phyloP scores from a whole-genome alignment of 2,888 invertebrate species.

The Drosophila conformis region DNA sequence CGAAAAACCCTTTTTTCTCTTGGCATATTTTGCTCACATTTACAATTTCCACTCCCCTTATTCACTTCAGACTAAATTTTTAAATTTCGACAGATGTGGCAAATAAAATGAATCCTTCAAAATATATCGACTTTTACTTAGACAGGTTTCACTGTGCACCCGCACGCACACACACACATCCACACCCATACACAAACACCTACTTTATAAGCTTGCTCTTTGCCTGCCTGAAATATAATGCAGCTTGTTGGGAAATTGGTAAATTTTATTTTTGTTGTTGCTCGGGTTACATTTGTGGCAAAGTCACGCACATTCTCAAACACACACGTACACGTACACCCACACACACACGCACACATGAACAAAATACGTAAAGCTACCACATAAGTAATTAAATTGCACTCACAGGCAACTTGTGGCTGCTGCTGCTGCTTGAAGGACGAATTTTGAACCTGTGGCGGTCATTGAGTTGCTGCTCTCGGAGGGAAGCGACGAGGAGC shows the following conservation, averaged over 20 bases:
- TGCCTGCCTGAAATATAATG: slow-evolving; percentile 21
- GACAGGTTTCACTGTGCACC: slow-evolving; percentile 29
- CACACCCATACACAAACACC: background rate
- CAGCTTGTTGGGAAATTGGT: slow-evolving; percentile 39
- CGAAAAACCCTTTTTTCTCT: rapidly evolving
- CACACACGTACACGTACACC: slow-evolving; percentile 8
- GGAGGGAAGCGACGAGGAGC: background rate
- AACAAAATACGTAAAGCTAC: slow-evolving; percentile 25
- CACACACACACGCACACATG: slow-evolving; percentile 14
- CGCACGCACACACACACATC: background rate
- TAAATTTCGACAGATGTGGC: background rate
- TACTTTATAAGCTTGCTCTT: background rate
- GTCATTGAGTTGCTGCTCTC: slow-evolving; percentile 22
- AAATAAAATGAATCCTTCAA: background rate
- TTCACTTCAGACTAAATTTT: background rate
- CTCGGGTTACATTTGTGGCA: slow-evolving; percentile 38
- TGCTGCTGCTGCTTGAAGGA: slow-evolving; percentile 52
- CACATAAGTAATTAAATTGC: slow-evolving; percentile 78
- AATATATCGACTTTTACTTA: slow-evolving; percentile 26
- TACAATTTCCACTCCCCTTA: background rate
- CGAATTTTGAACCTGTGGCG: slow-evolving; percentile 69
- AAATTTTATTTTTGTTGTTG: slow-evolving; percentile 38
- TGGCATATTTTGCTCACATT: background rate
- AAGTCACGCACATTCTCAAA: slow-evolving; percentile 3
- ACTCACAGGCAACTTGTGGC: slow-evolving; percentile 46